Evolutionary conservation across 92 coral and sea anemone genomes (phyloP), one percentile per base, ranked within the genome.

Genomic region (Actinostola sp.): DNA sequence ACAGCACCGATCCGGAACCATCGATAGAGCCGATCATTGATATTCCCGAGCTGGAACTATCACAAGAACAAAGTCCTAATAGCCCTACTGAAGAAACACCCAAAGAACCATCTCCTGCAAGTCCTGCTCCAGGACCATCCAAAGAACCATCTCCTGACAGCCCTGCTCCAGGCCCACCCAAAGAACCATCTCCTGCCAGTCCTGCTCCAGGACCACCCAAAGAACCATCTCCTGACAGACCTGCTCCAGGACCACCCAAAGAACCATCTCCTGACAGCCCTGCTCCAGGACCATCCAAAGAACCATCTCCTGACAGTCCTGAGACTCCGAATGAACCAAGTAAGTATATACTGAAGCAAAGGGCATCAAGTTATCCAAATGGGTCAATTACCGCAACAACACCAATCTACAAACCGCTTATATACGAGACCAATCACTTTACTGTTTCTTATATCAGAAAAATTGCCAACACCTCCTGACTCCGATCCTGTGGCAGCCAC

Each of bases 241-340:
- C 63, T 4, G 35, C 11, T 27, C 63, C 63, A 27, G 39, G 28
- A 13, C 19, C 36, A 27, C 36, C 36, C 28, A 23, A 57, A 57
- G 19, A 57, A 21, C n/a, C 35, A 36, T 4, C 42, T 36, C 42
- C 42, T 36, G 63, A 57, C 19, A 57, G 63, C 19, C 36, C 63
- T 57, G 10, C 39, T 0, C 39, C 39, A 57, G 63, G 19, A 13
- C 53, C 5, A 46, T n/a, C 53, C 19, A 46, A 6, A 46, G 53
- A 46, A 13, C n/a, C n/a, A 19, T 4, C 8, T 46, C 53, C 53
- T 13, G 23, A 46, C 19, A 46, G 53, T 46, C 53, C 53, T 46
- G 28, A 57, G 17, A 21, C 38, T 27, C 60, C 28, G 8, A 36
- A 11, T 36, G 63, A 57, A 25, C 28, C 60, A 57, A 38, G 63